A percentile compares a stretch with the other conserved stretches of the same genome.
phyloP scores from a whole-genome alignment of 1,140 invertebrate species.

The Heliconius congener region DNA sequence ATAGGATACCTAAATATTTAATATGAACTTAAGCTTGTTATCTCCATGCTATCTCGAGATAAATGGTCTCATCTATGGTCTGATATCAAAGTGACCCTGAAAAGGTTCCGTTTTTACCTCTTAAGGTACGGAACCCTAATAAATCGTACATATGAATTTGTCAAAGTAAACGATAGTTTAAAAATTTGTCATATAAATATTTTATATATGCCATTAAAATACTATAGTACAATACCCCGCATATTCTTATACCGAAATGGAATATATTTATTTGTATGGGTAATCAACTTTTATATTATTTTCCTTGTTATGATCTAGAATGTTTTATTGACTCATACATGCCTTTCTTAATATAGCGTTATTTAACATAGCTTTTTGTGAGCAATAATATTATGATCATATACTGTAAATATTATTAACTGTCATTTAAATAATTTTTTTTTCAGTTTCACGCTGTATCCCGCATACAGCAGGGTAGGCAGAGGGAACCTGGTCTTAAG shows the following conservation, averaged over 20 bases:
- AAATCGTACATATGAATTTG: too few relatives aligned
- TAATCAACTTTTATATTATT: constrained; percentile 26
- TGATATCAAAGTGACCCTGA: too few relatives aligned
- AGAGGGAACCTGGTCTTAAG: too few relatives aligned
- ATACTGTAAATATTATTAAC: neutral
- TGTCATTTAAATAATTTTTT: neutral
- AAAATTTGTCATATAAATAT: neutral
- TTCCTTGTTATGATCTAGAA: constrained; percentile 28
- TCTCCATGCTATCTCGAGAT: too few relatives aligned
- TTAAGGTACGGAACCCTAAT: too few relatives aligned
- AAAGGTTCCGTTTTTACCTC: too few relatives aligned
- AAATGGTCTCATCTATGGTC: too few relatives aligned
- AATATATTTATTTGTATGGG: constrained; percentile 12
- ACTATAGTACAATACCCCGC: neutral
- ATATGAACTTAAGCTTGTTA: too few relatives aligned
- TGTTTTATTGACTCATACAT: constrained; percentile 38
- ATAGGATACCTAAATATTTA: too few relatives aligned
- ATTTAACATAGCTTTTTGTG: constrained; percentile 31
- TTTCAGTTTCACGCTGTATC: too few relatives aligned
- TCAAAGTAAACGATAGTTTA: too few relatives aligned
- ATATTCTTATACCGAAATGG: constrained; percentile 26
- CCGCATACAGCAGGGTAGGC: too few relatives aligned
- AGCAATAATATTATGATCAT: neutral
- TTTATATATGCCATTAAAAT: neutral
- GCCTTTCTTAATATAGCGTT: constrained; percentile 25